Evolutionary conservation across 2,888 invertebrate species (phyloP), one percentile per base, ranked within the genome.

Genomic region (Rhagophthalmus giganteus): DNA sequence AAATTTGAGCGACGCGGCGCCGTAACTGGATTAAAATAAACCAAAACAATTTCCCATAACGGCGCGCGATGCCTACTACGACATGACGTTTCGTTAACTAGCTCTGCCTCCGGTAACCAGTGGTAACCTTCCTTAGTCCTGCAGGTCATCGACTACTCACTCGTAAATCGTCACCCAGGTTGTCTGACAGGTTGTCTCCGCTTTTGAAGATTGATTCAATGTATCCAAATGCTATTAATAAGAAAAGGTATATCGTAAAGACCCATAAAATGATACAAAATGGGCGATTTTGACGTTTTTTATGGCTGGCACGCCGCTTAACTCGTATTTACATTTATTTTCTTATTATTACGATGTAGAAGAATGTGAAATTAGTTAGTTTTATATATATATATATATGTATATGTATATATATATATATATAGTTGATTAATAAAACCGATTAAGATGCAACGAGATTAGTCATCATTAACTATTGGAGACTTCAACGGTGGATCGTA

Each of bases 161-260:
- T 55, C 51, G 55, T 60, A 60, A 60, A 60, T 60, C 60, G 60
- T 60, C 60, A 60, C 58, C 55, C 57, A 52, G 37, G 58, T 60
- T 58, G 61, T 57, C 54, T 34, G 56, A 55, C 59, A 51, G 49
- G 54, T 59, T 55, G 57, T 59, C 60, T 51, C 45, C 54, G 48
- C 48, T 53, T 42, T 37, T 48, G 37, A 54, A 60, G 62, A 62
- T 62, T 61, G 62, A 62, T 62, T 58, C 59, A 59, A 57, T 55
- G 58, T 58, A 58, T 52, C 57, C 58, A 51, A 57, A 59, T 48
- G 57, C 56, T 57, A 60, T 62, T 62, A 62, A 61, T 59, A 57
- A 57, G 57, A 39, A 45, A 55, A 55, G 39, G 58, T 58, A 58
- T 49, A 54, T 59, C 61, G 58, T 61, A 61, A 61, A 61, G 39